Evolutionary conservation across 2,113 vertebrate genomes (phyloP), one percentile per base, ranked within the genome.

Genomic region (Semnornis frantzii): DNA sequence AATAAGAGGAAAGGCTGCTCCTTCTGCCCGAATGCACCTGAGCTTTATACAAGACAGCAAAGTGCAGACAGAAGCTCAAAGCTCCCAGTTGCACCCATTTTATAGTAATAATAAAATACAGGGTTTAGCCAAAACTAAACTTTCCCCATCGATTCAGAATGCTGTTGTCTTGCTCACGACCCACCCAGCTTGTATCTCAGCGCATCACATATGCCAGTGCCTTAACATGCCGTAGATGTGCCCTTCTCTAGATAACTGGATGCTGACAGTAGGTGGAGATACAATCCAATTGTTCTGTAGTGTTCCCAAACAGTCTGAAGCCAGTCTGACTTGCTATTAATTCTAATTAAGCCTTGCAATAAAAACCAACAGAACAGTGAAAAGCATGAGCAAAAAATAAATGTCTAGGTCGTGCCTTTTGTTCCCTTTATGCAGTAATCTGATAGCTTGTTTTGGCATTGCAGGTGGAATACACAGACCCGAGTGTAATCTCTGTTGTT

Each of bases 261-360:
- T 91, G 72, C 92, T 93, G 95, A 96, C 95, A 93, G 97, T 92
- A 97, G 96, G 94, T 95, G 96, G 97, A 96, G 95, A 50, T 94
- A 76, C 92, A 97, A 89, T 92, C 72, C 93, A 91, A 24, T 93
- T 93, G 93, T 90, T 94, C 57, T 69, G 50, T n/a, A 42, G 50
- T 69, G 39, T 91, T 96, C 90, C 78, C 94, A 94, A 90, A 93
- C 90, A 88, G 62, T 62, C 90, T 42, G 42, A 86, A 95, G 69
- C 42, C 68, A 87, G 54, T 13, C 84, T 82, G 82, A 69, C 39
- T 88, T 75, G 77, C 91, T 94, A 87, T 96, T 93, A 94, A 74
- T 96, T 95, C 97, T 95, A 96, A 95, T 96, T 97, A 97, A 81
- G 76, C 78, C 55, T 83, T 91, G 78, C 72, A 90, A 78, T 90